Conservation (phyloP, 2,797 vertebrate species). For the Cynodonichthys magdalenae region DNA sequence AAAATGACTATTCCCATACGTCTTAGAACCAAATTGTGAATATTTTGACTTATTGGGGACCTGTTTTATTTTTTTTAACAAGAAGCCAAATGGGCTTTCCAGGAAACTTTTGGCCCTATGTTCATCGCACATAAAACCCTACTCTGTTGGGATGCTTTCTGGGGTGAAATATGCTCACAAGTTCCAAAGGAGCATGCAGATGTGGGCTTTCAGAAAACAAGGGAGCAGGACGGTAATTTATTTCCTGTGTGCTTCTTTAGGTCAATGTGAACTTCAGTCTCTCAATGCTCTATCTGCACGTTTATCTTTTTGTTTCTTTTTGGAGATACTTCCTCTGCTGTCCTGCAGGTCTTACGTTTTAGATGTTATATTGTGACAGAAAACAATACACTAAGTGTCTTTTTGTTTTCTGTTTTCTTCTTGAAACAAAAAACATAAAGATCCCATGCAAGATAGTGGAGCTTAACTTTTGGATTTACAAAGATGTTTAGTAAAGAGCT, state of each 20-base stretch:
- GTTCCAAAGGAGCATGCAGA: constrained; percentile 72
- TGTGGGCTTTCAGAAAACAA: constrained; percentile 57
- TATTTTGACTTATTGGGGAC: constrained; percentile 54
- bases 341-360: no score
- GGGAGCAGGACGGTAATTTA: constrained; percentile 66
- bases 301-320: no score
- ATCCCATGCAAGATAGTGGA: not conserved
- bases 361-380: no score
- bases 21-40: constrained; percentile 49
- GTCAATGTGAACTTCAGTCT: constrained; percentile 59
- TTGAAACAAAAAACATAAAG: not conserved
- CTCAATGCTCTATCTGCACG: constrained; percentile 65
- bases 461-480: not conserved
- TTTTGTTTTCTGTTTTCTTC: no score
- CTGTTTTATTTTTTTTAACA: constrained; percentile 46
- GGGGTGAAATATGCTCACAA: constrained; percentile 69
- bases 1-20: constrained; percentile 23
- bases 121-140: constrained; percentile 61
- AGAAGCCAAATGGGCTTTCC: constrained; percentile 65
- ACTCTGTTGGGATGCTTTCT: constrained; percentile 50
- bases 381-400: constrained; percentile 3
- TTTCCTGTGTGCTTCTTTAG: constrained; percentile 75
- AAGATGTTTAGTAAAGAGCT: not conserved
- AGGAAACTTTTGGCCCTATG: constrained; percentile 65
- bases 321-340: no score